Conservation (phyloP, 2,113 vertebrate genomes). For the Peromyscus polionotus region DNA sequence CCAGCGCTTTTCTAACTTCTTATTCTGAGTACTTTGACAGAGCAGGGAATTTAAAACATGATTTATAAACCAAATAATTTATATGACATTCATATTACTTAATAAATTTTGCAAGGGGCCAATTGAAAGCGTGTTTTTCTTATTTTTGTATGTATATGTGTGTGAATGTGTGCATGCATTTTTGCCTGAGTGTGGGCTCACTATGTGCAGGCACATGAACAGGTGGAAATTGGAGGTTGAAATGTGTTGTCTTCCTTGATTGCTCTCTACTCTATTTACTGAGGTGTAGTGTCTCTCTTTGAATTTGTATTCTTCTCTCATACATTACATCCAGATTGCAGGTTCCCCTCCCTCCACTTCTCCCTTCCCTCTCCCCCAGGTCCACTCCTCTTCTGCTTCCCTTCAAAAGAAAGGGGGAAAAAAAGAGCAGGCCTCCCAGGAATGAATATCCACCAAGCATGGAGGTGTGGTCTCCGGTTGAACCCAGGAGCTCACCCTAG, state of each 20-base stretch:
- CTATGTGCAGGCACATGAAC: no score
- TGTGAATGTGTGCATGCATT: background rate
- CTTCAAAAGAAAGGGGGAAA: no score
- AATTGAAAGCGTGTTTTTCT: conserved; percentile 51
- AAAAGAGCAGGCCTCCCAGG: no score
- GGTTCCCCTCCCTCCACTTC: no score
- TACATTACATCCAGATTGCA: no score
- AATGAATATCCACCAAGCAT: no score
- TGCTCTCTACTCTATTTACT: background rate
- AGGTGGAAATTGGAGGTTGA: no score
- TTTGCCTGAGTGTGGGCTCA: background rate
- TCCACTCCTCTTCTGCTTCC: no score
- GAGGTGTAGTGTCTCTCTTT: background rate
- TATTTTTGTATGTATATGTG: background rate
- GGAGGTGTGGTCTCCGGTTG: background rate
- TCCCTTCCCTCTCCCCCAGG: no score
- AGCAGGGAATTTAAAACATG: conserved; percentile 53
- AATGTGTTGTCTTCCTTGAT: background rate
- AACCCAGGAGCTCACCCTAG: background rate
- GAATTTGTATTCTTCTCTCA: no score
- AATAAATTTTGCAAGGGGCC: conserved; percentile 53
- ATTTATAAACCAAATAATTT: conserved; percentile 66
- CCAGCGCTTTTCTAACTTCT: background rate
- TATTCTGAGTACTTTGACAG: conserved; percentile 45
- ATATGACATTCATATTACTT: conserved; percentile 66